Evolutionary conservation across 2,888 invertebrate species (phyloP).

Genomic region (Dryococelus australis): DNA sequence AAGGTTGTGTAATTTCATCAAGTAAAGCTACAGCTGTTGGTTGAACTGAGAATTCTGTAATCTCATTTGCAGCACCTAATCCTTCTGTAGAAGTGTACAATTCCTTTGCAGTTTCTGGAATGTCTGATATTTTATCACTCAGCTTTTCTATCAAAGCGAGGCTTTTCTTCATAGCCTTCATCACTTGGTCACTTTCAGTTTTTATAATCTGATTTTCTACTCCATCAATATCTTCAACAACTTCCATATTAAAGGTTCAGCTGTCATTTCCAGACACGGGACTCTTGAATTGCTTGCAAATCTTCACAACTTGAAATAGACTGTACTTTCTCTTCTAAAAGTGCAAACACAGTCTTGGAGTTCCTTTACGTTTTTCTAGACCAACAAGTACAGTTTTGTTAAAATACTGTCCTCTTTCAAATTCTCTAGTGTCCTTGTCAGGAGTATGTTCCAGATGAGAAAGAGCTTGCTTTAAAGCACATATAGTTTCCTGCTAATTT

Average conservation of each 20-base stretch:
- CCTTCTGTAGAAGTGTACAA: neutral
- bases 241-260: neutral
- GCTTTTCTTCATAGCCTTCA: neutral
- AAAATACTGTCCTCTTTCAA: neutral
- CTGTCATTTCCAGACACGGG: neutral
- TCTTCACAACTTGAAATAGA: neutral
- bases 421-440: no score
- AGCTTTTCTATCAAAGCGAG: no score
- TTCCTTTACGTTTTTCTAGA: neutral
- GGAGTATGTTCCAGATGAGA: conserved; percentile 54
- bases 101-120: neutral
- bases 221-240: neutral
- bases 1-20: neutral
- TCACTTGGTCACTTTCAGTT: no score
- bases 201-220: no score
- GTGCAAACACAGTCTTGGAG: neutral
- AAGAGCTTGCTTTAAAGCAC: conserved; percentile 58
- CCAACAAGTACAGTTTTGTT: neutral
- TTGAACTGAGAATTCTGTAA: neutral
- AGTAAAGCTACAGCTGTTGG: neutral
- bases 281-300: neutral
- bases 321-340: conserved; percentile 58
- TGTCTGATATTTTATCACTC: neutral
- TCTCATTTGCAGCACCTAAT: neutral
- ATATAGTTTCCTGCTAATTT: conserved; percentile 26